These are phyloP conservation scores for Eupelmus urozonus DNA, from an alignment of 2,888 invertebrate species.

Conservation along the genomic window DNA sequence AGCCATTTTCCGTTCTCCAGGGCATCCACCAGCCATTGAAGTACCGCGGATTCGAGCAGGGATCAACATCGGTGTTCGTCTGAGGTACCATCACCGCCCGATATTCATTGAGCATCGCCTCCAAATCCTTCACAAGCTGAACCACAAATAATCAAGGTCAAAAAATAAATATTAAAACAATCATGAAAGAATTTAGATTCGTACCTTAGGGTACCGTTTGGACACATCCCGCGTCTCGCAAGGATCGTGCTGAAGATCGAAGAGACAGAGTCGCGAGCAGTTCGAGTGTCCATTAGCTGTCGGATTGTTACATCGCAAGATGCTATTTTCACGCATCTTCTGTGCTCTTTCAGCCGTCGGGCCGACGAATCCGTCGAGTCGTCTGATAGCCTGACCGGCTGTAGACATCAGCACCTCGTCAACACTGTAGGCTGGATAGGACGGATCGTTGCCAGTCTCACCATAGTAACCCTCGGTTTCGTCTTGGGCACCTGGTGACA, in stretches of 20 bases:
- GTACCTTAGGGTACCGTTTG: slow-evolving; percentile 64
- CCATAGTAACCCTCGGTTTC: slow-evolving; percentile 66
- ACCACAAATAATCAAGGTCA: too few species aligned
- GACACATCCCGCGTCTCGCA: slow-evolving; percentile 72
- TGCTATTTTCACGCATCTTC: slow-evolving; percentile 52
- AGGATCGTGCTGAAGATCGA: slow-evolving; percentile 69
- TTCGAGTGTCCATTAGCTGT: slow-evolving; percentile 43
- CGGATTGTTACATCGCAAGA: slow-evolving; percentile 63
- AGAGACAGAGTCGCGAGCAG: slow-evolving; percentile 68
- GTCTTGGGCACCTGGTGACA: slow-evolving; percentile 59
- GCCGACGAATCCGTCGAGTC: slow-evolving; percentile 17
- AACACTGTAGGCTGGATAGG: slow-evolving; percentile 66
- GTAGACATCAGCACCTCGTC: slow-evolving; percentile 63
- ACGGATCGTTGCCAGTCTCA: slow-evolving; percentile 61
- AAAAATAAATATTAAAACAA: slow-evolving; percentile 26
- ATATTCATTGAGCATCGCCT: slow-evolving; percentile 63
- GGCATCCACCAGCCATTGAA: slow-evolving; percentile 71
- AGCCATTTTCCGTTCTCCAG: slow-evolving; percentile 63
- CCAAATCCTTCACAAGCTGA: slow-evolving; percentile 65
- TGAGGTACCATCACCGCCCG: slow-evolving; percentile 62
- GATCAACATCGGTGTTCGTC: slow-evolving; percentile 61
- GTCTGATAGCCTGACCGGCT: slow-evolving; percentile 64
- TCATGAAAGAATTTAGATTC: neutral
- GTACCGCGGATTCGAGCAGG: slow-evolving; percentile 63
- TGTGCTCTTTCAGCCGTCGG: slow-evolving; percentile 28